Conservation (phyloP, 2,113 vertebrate genomes). For the Oncorhynchus kisutch region DNA sequence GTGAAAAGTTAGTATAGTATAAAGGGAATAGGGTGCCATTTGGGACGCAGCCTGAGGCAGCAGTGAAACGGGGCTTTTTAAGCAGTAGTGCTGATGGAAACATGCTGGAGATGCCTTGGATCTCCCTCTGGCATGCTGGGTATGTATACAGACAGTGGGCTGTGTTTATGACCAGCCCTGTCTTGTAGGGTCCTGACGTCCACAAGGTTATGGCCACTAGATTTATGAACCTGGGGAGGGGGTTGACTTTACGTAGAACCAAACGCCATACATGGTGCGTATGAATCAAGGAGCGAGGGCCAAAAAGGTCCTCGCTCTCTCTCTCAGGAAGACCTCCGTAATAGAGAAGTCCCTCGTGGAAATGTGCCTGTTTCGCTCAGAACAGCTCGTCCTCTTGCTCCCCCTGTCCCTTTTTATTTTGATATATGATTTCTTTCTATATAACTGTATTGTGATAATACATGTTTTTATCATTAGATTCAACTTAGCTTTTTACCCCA, state of each 20-base stretch:
- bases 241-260: constrained; percentile 33
- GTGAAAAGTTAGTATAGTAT: background rate
- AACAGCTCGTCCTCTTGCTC: background rate
- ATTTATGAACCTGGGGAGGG: constrained; percentile 44
- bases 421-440: background rate
- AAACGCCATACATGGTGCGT: constrained; percentile 81
- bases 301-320: background rate
- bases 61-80: background rate
- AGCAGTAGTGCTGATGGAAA: constrained; percentile 20
- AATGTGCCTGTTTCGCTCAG: background rate
- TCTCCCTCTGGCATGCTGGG: constrained; percentile 30
- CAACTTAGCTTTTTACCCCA: background rate
- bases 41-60: background rate
- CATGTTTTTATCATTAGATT: background rate
- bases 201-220: constrained; percentile 37
- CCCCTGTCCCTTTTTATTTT: background rate
- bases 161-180: constrained; percentile 39
- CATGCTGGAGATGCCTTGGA: constrained; percentile 15
- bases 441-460: background rate
- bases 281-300: constrained; percentile 39
- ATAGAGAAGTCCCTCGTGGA: background rate
- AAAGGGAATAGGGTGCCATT: background rate
- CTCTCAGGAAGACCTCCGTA: background rate
- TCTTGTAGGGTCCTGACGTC: constrained; percentile 53
- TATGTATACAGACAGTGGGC: constrained; percentile 40